Percentiles rank a stretch among this genome's conserved stretches.
Evolutionary conservation across 2,113 vertebrate genomes (phyloP).

Genomic region (Colossoma macropomum): DNA sequence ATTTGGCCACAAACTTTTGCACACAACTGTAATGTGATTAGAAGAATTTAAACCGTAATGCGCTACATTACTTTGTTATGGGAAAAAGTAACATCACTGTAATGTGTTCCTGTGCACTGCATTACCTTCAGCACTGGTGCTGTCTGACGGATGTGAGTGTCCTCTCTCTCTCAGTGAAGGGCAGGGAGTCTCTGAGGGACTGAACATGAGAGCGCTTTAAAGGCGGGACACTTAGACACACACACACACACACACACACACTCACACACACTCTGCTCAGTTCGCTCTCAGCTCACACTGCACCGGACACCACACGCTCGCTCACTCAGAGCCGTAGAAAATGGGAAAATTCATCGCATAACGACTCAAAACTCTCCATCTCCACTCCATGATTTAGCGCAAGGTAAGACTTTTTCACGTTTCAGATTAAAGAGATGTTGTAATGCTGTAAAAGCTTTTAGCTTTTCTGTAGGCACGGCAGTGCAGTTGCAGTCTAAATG

Average conservation of each 20-base stretch:
- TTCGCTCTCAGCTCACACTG: constrained; percentile 29
- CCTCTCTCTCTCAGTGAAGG: constrained; percentile 39
- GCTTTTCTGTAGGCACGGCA: no score
- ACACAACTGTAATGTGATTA: no score
- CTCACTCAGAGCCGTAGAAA: background rate
- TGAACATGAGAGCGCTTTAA: constrained; percentile 57
- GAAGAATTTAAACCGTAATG: no score
- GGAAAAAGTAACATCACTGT: no score
- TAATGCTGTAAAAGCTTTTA: background rate
- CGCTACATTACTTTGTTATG: no score
- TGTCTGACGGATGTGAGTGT: background rate
- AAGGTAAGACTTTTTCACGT: constrained; percentile 39
- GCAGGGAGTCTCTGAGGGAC: constrained; percentile 48
- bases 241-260: background rate
- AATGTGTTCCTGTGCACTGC: no score
- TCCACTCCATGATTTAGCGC: background rate
- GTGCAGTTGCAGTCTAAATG: no score
- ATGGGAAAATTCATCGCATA: constrained; percentile 36
- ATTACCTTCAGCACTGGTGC: no score
- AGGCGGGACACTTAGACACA: constrained; percentile 18
- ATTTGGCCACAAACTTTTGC: no score
- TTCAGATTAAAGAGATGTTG: background rate
- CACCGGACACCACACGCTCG: constrained; percentile 2
- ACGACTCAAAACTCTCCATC: constrained; percentile 4
- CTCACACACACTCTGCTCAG: constrained; percentile 37